Evolutionary conservation across 1,140 invertebrate species (phyloP), one percentile per base, ranked within the genome.

Genomic region (Saccostrea glomerata): DNA sequence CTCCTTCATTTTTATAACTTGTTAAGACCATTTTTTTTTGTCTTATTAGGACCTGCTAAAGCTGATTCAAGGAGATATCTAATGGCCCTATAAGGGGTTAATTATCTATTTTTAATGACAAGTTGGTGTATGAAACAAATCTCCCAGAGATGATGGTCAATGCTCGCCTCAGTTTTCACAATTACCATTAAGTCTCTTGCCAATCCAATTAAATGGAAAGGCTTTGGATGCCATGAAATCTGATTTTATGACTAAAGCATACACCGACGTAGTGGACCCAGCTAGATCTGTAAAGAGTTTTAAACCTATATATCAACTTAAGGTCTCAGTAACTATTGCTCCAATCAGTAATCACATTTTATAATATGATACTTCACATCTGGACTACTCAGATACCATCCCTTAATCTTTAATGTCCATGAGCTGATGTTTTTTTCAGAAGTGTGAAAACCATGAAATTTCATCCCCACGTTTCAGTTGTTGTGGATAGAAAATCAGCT

Each of bases 171-270:
- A 77, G 23, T 77, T 20, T 77, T 30, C 25, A 77, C 25, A 77
- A 77, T 77, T 77, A 77, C 70, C 25, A 77, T 30, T 15, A 77
- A 77, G 25, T 36, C 25, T 25, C 30, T 77, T 77, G 70, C 25
- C 25, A 30, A 77, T 77, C 70, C 25, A 77, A 77, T 77, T 77
- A 66, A 66, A 66, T 66, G 1, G 30, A 25, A 36, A 77, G 70
- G 70, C 70, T 77, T 77, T 30, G 23, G 30, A 4, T 11, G 70
- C 13, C 25, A 30, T 30, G 70, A 36, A 25, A 77, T 17, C 70
- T 30, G 25, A 77, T 36, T 77, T 77, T 63, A n/a, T 63, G 6
- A 20, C 17, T 63, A 63, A 63, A 20, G 47, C 47, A 47, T 47
- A 6, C 47, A 47, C 47, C 6, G 47, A 47, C 47, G 47, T 47